Percentiles rank a stretch among this genome's conserved stretches.
These are phyloP conservation scores for Melipona quadrifasciata DNA, from an alignment of 1,140 invertebrate species.

Conservation along the genomic window DNA sequence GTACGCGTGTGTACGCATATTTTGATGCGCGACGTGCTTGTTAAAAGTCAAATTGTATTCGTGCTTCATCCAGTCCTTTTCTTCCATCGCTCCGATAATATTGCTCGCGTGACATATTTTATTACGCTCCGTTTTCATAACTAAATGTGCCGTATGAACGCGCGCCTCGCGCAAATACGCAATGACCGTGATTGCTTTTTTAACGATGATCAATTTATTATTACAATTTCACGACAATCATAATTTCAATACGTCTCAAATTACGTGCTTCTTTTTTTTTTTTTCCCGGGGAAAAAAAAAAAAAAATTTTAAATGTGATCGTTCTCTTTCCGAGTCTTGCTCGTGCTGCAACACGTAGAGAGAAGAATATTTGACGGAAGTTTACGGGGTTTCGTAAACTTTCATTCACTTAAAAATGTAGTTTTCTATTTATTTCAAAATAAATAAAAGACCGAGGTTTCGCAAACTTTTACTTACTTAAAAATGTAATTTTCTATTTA, in stretches of 20 bases:
- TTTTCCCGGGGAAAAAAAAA: too few species aligned
- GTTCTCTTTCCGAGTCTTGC: neutral
- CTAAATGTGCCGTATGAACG: neutral
- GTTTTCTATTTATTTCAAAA: too few species aligned
- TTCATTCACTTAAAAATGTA: too few species aligned
- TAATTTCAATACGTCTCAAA: neutral
- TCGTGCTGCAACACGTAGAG: neutral
- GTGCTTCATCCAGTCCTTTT: neutral
- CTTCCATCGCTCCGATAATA: neutral
- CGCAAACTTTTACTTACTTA: too few species aligned
- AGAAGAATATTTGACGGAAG: neutral
- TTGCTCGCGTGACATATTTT: neutral
- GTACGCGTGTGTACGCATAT: neutral
- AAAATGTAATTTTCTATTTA: too few species aligned
- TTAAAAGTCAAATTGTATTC: constrained; percentile 20
- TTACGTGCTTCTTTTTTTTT: too few species aligned
- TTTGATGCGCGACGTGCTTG: neutral
- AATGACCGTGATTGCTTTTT: neutral
- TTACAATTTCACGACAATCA: neutral
- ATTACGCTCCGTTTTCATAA: neutral
- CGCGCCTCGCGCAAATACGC: neutral
- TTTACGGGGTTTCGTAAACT: too few species aligned
- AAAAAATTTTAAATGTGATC: too few species aligned
- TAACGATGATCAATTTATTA: neutral
- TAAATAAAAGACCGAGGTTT: too few species aligned